These are phyloP conservation scores for Dysmachus trigonus DNA, from an alignment of 2,888 invertebrate species.

Conservation along the genomic window DNA sequence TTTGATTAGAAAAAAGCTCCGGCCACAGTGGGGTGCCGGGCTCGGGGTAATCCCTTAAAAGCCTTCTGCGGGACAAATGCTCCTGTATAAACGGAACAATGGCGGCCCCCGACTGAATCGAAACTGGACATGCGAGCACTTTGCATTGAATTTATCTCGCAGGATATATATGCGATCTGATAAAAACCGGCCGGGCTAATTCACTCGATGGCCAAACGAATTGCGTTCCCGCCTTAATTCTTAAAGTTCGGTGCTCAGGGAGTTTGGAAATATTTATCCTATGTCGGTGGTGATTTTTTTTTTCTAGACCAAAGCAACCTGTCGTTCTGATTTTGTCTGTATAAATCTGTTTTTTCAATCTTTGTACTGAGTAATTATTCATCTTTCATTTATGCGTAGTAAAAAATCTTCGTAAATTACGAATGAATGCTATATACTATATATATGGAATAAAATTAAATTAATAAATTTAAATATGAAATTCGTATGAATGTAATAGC, in stretches of 20 bases:
- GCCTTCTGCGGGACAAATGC: conserved; percentile 19
- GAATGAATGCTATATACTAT: too few relatives aligned
- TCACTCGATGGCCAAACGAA: conserved; percentile 10
- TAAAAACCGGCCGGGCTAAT: background rate
- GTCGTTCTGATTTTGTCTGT: background rate
- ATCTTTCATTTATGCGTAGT: background rate
- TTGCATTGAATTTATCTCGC: background rate
- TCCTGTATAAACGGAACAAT: background rate
- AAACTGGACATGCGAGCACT: background rate
- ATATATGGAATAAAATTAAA: too few relatives aligned
- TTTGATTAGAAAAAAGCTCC: conserved; percentile 9
- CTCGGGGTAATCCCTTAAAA: conserved; percentile 1
- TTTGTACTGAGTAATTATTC: background rate
- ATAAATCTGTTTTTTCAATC: background rate
- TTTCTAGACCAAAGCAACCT: background rate
- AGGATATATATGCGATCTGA: background rate
- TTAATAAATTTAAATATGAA: too few relatives aligned
- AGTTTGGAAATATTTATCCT: background rate
- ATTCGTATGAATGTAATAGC: too few relatives aligned
- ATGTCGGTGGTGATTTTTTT: background rate
- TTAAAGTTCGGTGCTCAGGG: background rate
- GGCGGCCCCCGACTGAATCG: background rate
- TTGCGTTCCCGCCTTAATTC: background rate
- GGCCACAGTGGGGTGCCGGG: background rate
- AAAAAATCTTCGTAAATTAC: too few relatives aligned